Percentiles rank a stretch among this genome's conserved stretches.
phyloP scores from a whole-genome alignment of 1,140 invertebrate genomes.

The Ceratina calcarata region DNA sequence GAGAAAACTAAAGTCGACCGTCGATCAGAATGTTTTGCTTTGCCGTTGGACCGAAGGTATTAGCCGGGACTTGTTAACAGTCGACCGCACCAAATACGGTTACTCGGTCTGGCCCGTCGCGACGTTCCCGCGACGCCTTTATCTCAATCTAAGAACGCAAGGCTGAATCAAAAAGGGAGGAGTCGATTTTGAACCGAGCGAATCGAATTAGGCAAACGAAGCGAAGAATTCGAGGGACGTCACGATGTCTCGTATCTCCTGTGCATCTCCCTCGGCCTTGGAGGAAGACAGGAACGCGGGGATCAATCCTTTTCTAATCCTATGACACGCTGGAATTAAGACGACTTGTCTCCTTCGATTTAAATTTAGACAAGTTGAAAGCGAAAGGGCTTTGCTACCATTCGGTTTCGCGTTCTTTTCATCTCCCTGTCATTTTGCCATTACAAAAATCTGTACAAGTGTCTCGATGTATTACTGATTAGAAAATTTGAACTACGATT shows the following conservation, averaged over 20 bases:
- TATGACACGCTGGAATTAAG: slow-evolving; percentile 28
- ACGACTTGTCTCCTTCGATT: slow-evolving; percentile 6
- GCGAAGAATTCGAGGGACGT: slow-evolving; percentile 26
- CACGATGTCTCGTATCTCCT: not conserved
- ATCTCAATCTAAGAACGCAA: slow-evolving; percentile 54
- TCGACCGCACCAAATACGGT: slow-evolving; percentile 61
- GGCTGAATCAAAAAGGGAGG: slow-evolving; percentile 59
- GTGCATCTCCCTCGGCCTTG: slow-evolving; percentile 32
- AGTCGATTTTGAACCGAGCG: slow-evolving; percentile 29
- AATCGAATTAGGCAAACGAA: slow-evolving; percentile 53
- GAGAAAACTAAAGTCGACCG: not conserved
- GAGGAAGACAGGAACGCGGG: not conserved
- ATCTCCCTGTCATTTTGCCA: too few relatives aligned
- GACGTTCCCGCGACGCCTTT: slow-evolving; percentile 4
- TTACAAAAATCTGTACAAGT: too few relatives aligned
- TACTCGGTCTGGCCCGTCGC: slow-evolving; percentile 51
- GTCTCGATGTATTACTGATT: too few relatives aligned
- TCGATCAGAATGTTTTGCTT: too few relatives aligned
- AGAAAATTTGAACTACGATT: too few relatives aligned
- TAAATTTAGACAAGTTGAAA: not conserved
- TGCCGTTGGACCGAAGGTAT: not conserved
- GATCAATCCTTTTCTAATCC: slow-evolving; percentile 27
- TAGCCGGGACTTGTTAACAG: slow-evolving; percentile 18
- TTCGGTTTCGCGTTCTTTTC: not conserved
- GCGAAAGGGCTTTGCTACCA: too few relatives aligned